phyloP scores from a whole-genome alignment of 2,113 vertebrate genomes.

The Hoplias malabaricus region DNA sequence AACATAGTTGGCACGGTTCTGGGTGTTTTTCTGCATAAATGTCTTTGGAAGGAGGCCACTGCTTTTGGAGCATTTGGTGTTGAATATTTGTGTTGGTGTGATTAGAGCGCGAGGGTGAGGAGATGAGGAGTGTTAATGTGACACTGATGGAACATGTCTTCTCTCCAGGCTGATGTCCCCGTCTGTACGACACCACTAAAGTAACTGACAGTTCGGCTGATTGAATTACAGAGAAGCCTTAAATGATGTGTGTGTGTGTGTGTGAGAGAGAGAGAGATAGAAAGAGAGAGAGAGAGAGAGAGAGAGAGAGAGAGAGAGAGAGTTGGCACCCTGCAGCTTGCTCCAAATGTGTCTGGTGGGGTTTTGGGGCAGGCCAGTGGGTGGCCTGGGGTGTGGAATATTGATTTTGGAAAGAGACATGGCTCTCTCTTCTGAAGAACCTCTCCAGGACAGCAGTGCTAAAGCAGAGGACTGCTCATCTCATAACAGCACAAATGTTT shows the following conservation, averaged over 20 bases:
- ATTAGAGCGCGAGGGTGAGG: conserved; percentile 28
- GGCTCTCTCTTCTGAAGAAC: not conserved
- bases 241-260: conserved; percentile 19
- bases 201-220: conserved; percentile 42
- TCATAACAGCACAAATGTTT: not conserved
- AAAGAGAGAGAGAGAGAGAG: not conserved
- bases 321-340: not conserved
- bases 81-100: conserved; percentile 35
- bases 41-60: conserved; percentile 9
- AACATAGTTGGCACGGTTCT: conserved; percentile 1
- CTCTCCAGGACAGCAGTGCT: not conserved
- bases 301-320: not conserved
- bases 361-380: not conserved
- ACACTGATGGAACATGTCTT: conserved; percentile 45
- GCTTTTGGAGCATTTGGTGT: conserved; percentile 29
- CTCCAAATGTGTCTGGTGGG: not conserved
- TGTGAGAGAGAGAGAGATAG: not conserved
- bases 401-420: not conserved
- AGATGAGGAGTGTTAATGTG: conserved; percentile 28
- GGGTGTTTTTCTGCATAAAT: conserved; percentile 1
- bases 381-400: not conserved
- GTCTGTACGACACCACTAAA: conserved; percentile 28
- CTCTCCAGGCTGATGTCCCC: conserved; percentile 27
- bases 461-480: not conserved
- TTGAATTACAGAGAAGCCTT: conserved; percentile 41